A percentile compares a stretch with the other conserved stretches of the same genome.
Evolutionary conservation across 1,140 invertebrate genomes (phyloP).

Genomic region (Zaprionus davidi): DNA sequence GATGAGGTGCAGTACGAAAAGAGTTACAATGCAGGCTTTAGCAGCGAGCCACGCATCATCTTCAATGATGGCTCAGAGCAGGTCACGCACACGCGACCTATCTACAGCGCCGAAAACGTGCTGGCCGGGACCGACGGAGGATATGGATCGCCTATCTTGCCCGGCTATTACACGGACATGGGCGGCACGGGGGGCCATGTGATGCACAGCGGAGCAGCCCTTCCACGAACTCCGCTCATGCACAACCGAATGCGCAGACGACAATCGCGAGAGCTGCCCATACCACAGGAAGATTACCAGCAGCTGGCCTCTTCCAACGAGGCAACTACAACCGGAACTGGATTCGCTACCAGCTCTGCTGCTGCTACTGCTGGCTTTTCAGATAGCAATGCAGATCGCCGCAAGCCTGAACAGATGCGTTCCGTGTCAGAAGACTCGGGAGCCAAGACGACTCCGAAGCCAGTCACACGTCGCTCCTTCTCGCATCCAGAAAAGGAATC

Average conservation of each 20-base stretch:
- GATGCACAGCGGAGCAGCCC: slow-evolving; percentile 50
- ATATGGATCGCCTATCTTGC: slow-evolving; percentile 29
- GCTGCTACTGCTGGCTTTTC: background rate
- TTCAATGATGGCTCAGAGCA: slow-evolving; percentile 74
- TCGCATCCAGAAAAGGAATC: slow-evolving; percentile 84
- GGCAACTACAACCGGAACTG: background rate
- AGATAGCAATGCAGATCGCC: slow-evolving; percentile 51
- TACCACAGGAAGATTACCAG: slow-evolving; percentile 69
- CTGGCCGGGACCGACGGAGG: slow-evolving; percentile 33
- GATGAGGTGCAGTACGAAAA: slow-evolving; percentile 83
- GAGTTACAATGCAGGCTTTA: slow-evolving; percentile 77
- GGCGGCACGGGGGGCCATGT: slow-evolving; percentile 6
- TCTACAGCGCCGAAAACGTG: slow-evolving; percentile 77
- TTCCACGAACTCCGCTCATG: slow-evolving; percentile 76
- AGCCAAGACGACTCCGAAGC: slow-evolving; percentile 72
- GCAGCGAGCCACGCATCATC: slow-evolving; percentile 83
- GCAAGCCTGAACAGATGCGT: slow-evolving; percentile 83
- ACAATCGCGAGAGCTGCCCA: slow-evolving; percentile 72
- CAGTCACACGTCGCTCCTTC: slow-evolving; percentile 77
- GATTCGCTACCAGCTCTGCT: background rate
- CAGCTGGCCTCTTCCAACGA: slow-evolving; percentile 27
- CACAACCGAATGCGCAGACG: slow-evolving; percentile 74
- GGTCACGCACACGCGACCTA: slow-evolving; percentile 48
- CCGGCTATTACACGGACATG: slow-evolving; percentile 58
- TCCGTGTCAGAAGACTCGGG: slow-evolving; percentile 83